Conservation (phyloP, 1,140 invertebrate species). For the Brachionus paranguensis region DNA sequence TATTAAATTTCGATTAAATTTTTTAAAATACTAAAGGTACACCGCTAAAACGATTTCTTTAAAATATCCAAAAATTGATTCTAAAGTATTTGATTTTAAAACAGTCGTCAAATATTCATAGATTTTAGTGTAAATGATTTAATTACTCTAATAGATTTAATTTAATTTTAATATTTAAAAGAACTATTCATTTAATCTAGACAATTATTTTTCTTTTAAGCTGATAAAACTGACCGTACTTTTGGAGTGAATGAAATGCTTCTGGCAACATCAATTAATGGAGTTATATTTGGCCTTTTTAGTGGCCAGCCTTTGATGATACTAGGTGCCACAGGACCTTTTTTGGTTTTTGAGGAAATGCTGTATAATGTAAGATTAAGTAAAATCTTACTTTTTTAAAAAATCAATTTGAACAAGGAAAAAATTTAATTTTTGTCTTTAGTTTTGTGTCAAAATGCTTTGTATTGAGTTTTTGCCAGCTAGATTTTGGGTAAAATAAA, state of each 20-base stretch:
- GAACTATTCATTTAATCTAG: too few species aligned
- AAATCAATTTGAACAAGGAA: neutral
- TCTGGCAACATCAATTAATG: slow-evolving; percentile 70
- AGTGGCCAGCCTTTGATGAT: slow-evolving; percentile 84
- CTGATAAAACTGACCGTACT: slow-evolving; percentile 75
- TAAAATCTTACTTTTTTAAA: neutral
- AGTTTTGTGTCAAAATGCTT: slow-evolving; percentile 33
- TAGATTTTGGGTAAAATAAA: slow-evolving; percentile 26
- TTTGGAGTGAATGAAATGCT: slow-evolving; percentile 90
- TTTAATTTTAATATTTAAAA: too few species aligned
- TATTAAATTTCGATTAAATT: too few species aligned
- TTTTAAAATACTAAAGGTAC: too few species aligned
- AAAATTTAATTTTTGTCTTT: neutral
- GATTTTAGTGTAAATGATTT: too few species aligned
- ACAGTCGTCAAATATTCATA: too few species aligned
- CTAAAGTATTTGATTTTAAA: too few species aligned
- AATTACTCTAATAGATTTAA: too few species aligned
- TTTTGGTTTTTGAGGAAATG: slow-evolving; percentile 85
- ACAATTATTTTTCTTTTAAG: slow-evolving; percentile 47
- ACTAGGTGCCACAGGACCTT: slow-evolving; percentile 84
- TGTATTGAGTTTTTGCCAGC: slow-evolving; percentile 34
- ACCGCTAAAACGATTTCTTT: too few species aligned
- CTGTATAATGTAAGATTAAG: slow-evolving; percentile 61
- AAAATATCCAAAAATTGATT: too few species aligned
- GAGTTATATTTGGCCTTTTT: slow-evolving; percentile 75